These are phyloP conservation scores for Oreohelix idahoensis DNA, from an alignment of 1,140 invertebrate species.

Conservation along the genomic window DNA sequence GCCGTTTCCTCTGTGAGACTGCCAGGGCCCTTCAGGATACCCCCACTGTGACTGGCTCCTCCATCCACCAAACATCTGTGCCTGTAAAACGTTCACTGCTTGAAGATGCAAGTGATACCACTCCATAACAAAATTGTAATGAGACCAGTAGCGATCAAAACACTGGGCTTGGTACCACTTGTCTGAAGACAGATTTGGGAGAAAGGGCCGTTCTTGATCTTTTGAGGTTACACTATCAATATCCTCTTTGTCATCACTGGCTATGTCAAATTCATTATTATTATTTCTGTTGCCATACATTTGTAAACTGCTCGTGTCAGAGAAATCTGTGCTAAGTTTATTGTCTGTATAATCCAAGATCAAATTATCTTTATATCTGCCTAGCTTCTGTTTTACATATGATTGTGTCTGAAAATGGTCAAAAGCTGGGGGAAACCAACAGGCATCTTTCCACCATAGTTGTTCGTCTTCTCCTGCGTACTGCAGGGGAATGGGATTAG, in stretches of 20 bases:
- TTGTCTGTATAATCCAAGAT: conserved; percentile 15
- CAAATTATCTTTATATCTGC: background rate
- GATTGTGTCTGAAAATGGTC: background rate
- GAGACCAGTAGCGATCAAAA: conserved; percentile 32
- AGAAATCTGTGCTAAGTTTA: conserved; percentile 29
- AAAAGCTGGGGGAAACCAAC: background rate
- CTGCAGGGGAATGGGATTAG: conserved; percentile 15
- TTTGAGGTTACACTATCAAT: background rate
- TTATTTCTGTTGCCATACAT: background rate
- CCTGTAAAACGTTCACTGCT: conserved; percentile 3
- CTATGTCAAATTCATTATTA: conserved; percentile 12
- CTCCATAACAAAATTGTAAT: conserved; percentile 34
- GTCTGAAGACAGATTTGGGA: conserved; percentile 2
- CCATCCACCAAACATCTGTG: background rate
- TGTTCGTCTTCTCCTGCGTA: background rate
- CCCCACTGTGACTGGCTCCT: background rate
- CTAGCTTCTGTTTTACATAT: background rate
- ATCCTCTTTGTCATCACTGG: background rate
- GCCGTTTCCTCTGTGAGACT: background rate
- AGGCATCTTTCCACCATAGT: background rate
- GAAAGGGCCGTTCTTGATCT: background rate
- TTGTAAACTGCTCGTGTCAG: conserved; percentile 25
- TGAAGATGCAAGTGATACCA: conserved; percentile 27
- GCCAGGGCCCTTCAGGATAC: background rate
- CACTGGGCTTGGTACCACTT: conserved; percentile 26